Evolutionary conservation across 2,797 vertebrate genomes (phyloP).

Genomic region (Iguana delicatissima): DNA sequence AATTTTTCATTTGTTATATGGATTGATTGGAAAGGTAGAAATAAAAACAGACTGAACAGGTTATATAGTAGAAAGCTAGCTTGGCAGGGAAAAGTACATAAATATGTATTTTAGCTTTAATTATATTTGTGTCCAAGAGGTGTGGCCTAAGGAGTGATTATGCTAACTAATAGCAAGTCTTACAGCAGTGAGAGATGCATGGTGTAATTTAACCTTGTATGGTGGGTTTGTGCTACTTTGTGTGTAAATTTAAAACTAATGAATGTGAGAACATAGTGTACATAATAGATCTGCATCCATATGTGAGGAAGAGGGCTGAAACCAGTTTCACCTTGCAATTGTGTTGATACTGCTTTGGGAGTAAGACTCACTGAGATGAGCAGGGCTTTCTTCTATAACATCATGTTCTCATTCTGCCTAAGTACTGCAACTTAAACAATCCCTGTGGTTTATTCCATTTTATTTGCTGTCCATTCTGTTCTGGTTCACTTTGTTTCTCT

Average conservation of each 20-base stretch:
- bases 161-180: slow-evolving; percentile 45
- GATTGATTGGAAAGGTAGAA: neutral
- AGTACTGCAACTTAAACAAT: neutral
- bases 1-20: neutral
- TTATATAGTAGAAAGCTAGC: neutral
- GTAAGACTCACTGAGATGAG: neutral
- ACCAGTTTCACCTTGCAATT: neutral
- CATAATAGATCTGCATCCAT: neutral
- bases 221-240: slow-evolving; percentile 15
- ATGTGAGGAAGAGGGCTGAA: neutral
- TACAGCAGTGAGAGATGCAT: slow-evolving; percentile 33
- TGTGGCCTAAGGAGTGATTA: slow-evolving; percentile 19
- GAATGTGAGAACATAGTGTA: slow-evolving; percentile 16
- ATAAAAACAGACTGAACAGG: neutral
- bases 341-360: neutral
- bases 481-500: neutral
- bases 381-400: neutral
- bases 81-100: slow-evolving; percentile 1
- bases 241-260: slow-evolving; percentile 33
- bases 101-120: slow-evolving; percentile 38
- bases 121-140: slow-evolving; percentile 32
- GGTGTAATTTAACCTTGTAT: slow-evolving; percentile 39
- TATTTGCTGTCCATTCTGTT: neutral
- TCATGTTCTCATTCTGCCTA: neutral
- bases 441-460: no score